Conservation (phyloP, 2,797 vertebrate genomes). For the Carduelis carduelis region DNA sequence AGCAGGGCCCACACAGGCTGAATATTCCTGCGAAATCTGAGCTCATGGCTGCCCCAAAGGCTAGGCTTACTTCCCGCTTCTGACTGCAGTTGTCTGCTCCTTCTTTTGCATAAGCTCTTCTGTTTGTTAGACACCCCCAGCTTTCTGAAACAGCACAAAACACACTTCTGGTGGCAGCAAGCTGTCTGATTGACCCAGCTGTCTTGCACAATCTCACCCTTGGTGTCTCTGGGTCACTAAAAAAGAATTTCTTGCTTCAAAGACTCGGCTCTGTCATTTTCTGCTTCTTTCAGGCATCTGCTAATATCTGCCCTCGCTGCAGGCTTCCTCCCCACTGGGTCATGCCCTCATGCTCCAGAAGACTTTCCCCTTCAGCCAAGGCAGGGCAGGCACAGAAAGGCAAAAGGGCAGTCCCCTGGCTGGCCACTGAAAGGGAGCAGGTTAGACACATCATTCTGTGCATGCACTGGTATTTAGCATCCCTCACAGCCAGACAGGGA, state of each 20-base stretch:
- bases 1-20: neutral
- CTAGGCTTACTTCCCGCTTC: neutral
- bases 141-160: conserved; percentile 8
- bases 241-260: conserved; percentile 14
- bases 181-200: neutral
- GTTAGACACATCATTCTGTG: neutral
- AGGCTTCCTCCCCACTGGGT: neutral
- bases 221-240: neutral
- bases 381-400: neutral
- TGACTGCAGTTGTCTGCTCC: neutral
- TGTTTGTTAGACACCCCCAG: neutral
- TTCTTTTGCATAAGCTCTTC: neutral
- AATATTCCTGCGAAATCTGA: conserved; percentile 7
- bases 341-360: neutral
- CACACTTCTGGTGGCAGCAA: neutral
- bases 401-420: neutral
- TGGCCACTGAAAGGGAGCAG: neutral
- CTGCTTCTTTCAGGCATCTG: neutral
- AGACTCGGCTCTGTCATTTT: neutral
- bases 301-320: neutral
- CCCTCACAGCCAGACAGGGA: neutral
- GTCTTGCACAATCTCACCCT: conserved; percentile 32
- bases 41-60: conserved; percentile 10
- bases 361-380: neutral
- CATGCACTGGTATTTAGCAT: neutral